Conservation (phyloP, 1,140 invertebrate genomes). For the Drosophila serrata region DNA sequence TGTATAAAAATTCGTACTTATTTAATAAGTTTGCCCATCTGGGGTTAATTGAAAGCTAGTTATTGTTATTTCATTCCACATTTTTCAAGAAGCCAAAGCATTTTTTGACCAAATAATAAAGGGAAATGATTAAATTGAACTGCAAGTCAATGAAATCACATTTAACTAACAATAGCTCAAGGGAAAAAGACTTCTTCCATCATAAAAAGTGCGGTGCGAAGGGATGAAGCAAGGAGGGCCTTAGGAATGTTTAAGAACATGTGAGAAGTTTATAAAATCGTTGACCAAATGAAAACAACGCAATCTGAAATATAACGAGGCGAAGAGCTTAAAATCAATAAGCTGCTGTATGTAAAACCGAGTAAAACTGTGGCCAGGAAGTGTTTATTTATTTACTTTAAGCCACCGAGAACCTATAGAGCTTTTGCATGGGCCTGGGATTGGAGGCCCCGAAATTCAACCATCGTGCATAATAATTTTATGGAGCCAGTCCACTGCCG, state of each 20-base stretch:
- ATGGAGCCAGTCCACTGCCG: slow-evolving; percentile 14
- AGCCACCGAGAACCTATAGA: slow-evolving; percentile 10
- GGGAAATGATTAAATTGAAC: neutral
- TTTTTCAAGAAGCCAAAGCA: neutral
- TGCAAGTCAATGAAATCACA: neutral
- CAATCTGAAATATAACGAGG: slow-evolving; percentile 1
- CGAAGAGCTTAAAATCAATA: slow-evolving; percentile 35
- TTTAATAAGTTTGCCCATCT: too few relatives aligned
- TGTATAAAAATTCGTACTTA: too few relatives aligned
- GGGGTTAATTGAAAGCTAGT: slow-evolving; percentile 13
- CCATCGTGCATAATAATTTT: slow-evolving; percentile 15
- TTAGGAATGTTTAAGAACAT: slow-evolving; percentile 1
- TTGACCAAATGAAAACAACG: slow-evolving; percentile 2
- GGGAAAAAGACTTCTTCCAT: too few relatives aligned
- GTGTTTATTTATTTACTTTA: slow-evolving; percentile 40
- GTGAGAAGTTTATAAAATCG: slow-evolving; percentile 6
- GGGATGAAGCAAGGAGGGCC: too few relatives aligned
- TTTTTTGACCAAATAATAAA: neutral
- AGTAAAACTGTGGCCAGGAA: slow-evolving; percentile 8
- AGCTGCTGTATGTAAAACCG: slow-evolving; percentile 6
- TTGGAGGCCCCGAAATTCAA: neutral
- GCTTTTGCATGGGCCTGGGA: neutral
- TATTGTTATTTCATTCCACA: neutral
- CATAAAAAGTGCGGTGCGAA: too few relatives aligned
- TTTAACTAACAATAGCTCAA: too few relatives aligned